Evolutionary conservation across 1,140 invertebrate genomes (phyloP).

Genomic region (Melanaphis sacchari): DNA sequence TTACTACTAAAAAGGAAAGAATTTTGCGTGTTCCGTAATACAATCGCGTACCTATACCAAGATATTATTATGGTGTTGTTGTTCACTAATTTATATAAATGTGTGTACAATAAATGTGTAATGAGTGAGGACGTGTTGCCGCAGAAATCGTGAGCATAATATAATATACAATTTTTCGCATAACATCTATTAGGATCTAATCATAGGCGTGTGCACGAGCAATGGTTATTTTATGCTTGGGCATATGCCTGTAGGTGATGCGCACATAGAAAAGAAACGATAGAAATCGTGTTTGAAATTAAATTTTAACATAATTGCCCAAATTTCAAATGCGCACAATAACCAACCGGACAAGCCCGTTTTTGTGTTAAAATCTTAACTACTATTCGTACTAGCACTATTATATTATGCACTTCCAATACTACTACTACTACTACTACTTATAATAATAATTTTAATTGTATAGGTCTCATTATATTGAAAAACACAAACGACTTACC

Average conservation of each 20-base stretch:
- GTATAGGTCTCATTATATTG: background rate
- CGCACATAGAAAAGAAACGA: background rate
- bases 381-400: background rate
- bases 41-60: background rate
- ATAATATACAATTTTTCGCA: background rate
- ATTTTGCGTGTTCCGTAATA: background rate
- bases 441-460: background rate
- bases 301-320: conserved; percentile 1
- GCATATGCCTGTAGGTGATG: background rate
- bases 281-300: conserved; percentile 29
- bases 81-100: background rate
- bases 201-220: background rate
- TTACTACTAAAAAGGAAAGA: background rate
- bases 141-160: background rate
- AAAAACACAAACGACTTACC: background rate
- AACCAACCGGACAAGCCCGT: background rate
- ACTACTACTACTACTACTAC: background rate
- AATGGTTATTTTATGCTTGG: background rate
- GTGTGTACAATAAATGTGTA: background rate
- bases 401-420: background rate
- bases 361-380: background rate
- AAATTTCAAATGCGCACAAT: conserved; percentile 11
- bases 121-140: conserved; percentile 6
- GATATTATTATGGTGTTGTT: background rate
- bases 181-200: background rate